A percentile compares a stretch with the other conserved stretches of the same genome.
These are phyloP conservation scores for Mastacembelus armatus DNA, from an alignment of 2,797 vertebrate species.

Conservation along the genomic window DNA sequence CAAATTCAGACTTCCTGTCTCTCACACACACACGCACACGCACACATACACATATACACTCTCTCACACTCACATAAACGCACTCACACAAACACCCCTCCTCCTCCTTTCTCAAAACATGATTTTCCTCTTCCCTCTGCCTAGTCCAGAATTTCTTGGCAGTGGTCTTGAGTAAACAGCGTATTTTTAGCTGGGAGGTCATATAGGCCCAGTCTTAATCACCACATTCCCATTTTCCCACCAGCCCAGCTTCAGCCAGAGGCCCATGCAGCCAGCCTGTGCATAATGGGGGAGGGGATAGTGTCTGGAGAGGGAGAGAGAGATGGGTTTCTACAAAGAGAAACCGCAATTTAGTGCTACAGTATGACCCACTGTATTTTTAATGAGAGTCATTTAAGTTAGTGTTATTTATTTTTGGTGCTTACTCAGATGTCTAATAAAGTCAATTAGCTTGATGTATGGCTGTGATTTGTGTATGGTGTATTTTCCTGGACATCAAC, in stretches of 20 bases:
- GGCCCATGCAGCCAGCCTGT: constrained; percentile 52
- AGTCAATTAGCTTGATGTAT: constrained; percentile 4
- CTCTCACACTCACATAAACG: not conserved
- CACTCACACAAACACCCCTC: not conserved
- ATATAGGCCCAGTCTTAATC: constrained; percentile 86
- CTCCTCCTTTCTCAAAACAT: constrained; percentile 76
- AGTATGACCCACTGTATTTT: constrained; percentile 28
- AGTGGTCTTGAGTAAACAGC: constrained; percentile 86
- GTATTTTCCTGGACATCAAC: constrained; percentile 15
- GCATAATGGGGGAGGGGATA: constrained; percentile 50
- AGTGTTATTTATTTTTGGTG: constrained; percentile 13
- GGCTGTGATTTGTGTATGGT: constrained; percentile 9
- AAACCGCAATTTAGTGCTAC: constrained; percentile 28
- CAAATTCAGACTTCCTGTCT: constrained; percentile 72
- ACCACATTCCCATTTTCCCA: constrained; percentile 86
- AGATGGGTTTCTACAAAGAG: constrained; percentile 46
- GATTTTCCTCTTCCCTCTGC: constrained; percentile 77
- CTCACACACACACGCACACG: constrained; percentile 19
- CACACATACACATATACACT: not conserved
- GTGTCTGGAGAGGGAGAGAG: constrained; percentile 34
- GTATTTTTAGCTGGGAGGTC: constrained; percentile 91
- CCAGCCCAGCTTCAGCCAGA: constrained; percentile 75
- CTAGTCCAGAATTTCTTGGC: constrained; percentile 89
- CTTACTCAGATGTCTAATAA: constrained; percentile 22
- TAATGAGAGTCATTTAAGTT: constrained; percentile 27